phyloP scores from a whole-genome alignment of 2,113 vertebrate genomes.

The Sturnira hondurensis region DNA sequence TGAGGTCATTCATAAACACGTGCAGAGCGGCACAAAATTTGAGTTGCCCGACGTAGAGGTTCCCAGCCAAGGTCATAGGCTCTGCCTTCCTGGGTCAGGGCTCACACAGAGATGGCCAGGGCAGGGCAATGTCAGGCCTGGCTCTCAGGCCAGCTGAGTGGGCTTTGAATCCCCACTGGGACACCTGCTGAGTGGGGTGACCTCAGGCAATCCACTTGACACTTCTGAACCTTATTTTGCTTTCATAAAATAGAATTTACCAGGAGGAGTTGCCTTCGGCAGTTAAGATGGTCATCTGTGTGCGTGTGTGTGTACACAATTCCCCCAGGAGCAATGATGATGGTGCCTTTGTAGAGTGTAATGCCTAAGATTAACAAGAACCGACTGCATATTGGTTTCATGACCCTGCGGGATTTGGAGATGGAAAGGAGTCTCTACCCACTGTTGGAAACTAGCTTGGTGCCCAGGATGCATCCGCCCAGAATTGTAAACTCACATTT shows the following conservation, averaged over 20 bases:
- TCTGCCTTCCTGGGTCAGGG: background rate
- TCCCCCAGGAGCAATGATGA: background rate
- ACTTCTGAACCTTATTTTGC: background rate
- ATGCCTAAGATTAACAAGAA: background rate
- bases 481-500: background rate
- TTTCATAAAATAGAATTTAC: background rate
- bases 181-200: background rate
- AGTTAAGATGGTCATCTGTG: background rate
- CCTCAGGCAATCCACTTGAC: background rate
- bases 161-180: background rate
- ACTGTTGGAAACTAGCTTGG: background rate
- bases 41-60: background rate
- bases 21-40: background rate
- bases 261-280: background rate
- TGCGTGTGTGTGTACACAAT: background rate
- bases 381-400: background rate
- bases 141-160: background rate
- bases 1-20: background rate
- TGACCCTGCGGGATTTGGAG: background rate
- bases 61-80: background rate
- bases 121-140: fast-evolving
- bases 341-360: background rate
- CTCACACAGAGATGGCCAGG: background rate
- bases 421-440: background rate
- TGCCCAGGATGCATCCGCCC: background rate